Evolutionary conservation across 2,113 vertebrate species (phyloP), one percentile per base, ranked within the genome.

Genomic region (Coptodon rendalli): DNA sequence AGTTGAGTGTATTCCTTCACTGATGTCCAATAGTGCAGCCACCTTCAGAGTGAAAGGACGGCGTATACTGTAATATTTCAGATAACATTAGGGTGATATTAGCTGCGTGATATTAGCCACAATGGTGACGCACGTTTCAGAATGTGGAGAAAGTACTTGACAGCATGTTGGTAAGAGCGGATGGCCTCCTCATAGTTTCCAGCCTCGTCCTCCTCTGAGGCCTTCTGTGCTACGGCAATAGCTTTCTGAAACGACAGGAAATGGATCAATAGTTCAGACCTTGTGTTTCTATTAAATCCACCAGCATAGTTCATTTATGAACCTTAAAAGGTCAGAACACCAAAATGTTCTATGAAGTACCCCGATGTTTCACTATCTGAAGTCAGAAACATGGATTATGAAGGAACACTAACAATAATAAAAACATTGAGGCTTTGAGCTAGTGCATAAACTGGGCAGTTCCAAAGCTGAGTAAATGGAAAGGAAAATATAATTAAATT

Each of bases 161-260:
- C 98, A 56, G 98, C 97, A 3, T 98, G 97, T 10, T 99, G 97
- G 93, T 99, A 99, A 79, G 98, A 96, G 2, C 86, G 96, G 50
- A 99, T 96, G 53, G 99, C 99, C 92, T 99, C 98, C 79, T 98
- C 98, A 61, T 97, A 99, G 93, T 99, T 98, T 34, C 97, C 97
- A 71, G 95, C 97, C 91, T 98, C 97, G 92, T 99, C 99, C 91
- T 98, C 98, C 73, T 98, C 96, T 1, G 98, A 97, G 45, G 99
- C 99, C 95, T 97, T 99, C 93, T 31, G 97, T 59, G 98, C 99
- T 57, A 98, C 92, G 4, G 98, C 97, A 94, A 99, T 98, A 50
- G 98, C 99, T 98, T 99, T 99, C 99, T 99, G 85, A 90, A 96
- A 89, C 85, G 84, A 85, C 80, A 82, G 9, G 6, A 81, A 36